Evolutionary conservation across 2,797 vertebrate species (phyloP), one percentile per base, ranked within the genome.

Genomic region (Hemibagrus guttatus): DNA sequence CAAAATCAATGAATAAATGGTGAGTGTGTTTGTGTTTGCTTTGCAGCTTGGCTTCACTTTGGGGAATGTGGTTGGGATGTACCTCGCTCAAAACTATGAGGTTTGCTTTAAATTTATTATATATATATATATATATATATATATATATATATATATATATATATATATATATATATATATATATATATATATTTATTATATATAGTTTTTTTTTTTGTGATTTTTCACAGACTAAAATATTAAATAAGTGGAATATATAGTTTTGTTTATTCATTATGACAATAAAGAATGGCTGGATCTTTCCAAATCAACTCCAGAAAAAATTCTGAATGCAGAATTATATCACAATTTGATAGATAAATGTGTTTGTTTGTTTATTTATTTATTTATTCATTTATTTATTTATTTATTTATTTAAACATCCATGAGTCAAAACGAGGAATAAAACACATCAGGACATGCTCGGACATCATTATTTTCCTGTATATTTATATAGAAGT

Each of bases 41-140:
- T 91, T 95, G 13, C 93, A 99, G 98, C 94, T 98, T 92, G 98
- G 98, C 84, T 99, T 99, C 91, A 97, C 98, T 79, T 88, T 99
- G 88, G 98, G 98, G 16, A 99, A 99, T 74, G 94, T 99, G 87
- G 96, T 99, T 85, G 98, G 98, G 87, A 99, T 99, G 97, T 99
- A 98, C 93, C 93, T 99, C 87, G 98, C 98, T 64, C 98, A 99
- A 91, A 99, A 98, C 91, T 99, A 99, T 89, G 97, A 99, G 21
- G 98, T 98, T 90, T 94, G 94, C 93, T 90, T 35, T 49, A 39
- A 39, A 39, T 39, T 39, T 39, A 39, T 39, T 39, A 39, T 4
- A 39, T 39, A 2, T 39, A 39, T 39, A 2, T 12, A 31, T 16
- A 89, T 46, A n/a, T 6, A 42, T 58, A 13, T 7, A 49, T 61